These are phyloP conservation scores for Chrysotoxum bicinctum DNA, from an alignment of 2,888 invertebrate species.

Conservation along the genomic window DNA sequence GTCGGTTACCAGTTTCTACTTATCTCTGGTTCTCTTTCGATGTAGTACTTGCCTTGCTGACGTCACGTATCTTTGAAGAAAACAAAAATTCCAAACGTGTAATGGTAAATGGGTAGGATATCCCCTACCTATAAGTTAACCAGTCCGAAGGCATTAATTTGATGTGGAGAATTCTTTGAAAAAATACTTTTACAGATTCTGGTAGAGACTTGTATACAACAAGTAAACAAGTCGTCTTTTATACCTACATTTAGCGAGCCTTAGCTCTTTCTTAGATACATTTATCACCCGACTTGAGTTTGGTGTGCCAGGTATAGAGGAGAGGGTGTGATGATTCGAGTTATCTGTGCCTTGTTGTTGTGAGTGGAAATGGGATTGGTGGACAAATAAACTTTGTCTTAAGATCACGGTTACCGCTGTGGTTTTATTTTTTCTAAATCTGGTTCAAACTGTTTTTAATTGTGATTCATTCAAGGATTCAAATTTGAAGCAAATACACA, in stretches of 20 bases:
- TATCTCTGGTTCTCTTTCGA: constrained; percentile 42
- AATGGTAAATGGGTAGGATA: constrained; percentile 29
- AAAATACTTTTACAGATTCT: background rate
- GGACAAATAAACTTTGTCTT: constrained; percentile 3
- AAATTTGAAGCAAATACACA: no score
- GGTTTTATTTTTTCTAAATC: background rate
- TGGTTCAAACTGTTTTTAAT: background rate
- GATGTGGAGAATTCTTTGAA: constrained; percentile 40
- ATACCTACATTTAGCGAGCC: background rate
- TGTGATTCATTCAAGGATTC: no score
- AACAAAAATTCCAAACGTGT: constrained; percentile 15
- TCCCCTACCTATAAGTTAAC: constrained; percentile 4
- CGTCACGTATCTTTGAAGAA: constrained; percentile 38
- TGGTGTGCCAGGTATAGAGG: background rate
- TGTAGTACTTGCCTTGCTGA: constrained; percentile 54
- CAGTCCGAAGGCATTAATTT: constrained; percentile 24
- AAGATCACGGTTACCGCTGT: constrained; percentile 7
- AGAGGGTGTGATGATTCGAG: constrained; percentile 47
- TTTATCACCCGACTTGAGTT: constrained; percentile 43
- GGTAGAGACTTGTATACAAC: constrained; percentile 8
- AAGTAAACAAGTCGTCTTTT: constrained; percentile 43
- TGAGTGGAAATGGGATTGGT: constrained; percentile 8
- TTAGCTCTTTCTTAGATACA: constrained; percentile 10
- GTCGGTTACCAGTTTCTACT: background rate
- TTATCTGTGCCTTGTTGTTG: constrained; percentile 7